These are phyloP conservation scores for Abrostola tripartita DNA, from an alignment of 2,888 invertebrate species.

Conservation along the genomic window DNA sequence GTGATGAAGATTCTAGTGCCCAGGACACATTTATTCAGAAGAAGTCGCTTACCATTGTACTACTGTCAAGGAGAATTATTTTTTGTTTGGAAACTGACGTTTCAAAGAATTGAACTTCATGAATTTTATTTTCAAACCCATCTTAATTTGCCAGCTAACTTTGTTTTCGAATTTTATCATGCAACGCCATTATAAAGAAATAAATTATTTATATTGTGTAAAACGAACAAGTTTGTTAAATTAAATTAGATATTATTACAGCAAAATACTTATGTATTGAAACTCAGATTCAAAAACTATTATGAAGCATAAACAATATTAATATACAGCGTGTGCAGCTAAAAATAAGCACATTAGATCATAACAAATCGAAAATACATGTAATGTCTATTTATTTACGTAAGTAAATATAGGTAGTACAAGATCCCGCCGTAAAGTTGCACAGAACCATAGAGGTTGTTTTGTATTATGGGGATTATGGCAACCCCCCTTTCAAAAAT, in stretches of 20 bases:
- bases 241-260: neutral
- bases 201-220: neutral
- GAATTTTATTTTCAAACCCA: conserved; percentile 67
- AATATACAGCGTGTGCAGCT: too few species aligned
- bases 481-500: too few species aligned
- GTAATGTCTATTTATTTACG: too few species aligned
- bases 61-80: conserved; percentile 72
- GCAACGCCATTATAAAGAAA: conserved; percentile 39
- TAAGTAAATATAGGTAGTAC: too few species aligned
- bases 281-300: too few species aligned
- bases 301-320: too few species aligned
- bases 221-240: neutral
- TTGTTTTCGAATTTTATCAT: conserved; percentile 73
- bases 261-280: too few species aligned
- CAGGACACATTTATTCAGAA: conserved; percentile 59
- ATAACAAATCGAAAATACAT: too few species aligned
- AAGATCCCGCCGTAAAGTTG: too few species aligned
- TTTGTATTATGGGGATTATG: too few species aligned
- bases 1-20: conserved; percentile 69
- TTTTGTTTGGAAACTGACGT: conserved; percentile 61
- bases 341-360: too few species aligned
- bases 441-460: too few species aligned
- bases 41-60: conserved; percentile 71
- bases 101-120: conserved; percentile 68
- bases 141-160: conserved; percentile 62